Evolutionary conservation across 1,140 invertebrate species (phyloP), one percentile per base, ranked within the genome.

Genomic region (Capitella teleta): DNA sequence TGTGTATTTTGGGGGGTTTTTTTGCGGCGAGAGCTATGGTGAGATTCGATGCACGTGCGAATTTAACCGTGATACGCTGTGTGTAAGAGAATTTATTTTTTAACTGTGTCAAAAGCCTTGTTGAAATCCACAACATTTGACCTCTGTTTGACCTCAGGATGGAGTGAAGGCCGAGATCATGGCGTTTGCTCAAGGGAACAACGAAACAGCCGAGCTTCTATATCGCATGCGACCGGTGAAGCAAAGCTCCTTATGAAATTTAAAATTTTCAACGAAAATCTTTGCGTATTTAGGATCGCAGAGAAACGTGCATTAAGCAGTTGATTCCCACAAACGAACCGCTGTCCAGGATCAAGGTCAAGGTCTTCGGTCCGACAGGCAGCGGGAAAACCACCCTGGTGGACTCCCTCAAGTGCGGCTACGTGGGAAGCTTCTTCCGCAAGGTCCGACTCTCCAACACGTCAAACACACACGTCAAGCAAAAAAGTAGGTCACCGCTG

Each of bases 91-190:
- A n/a, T n/a, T n/a, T n/a, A n/a, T n/a, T n/a, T n/a, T n/a, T n/a
- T n/a, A n/a, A n/a, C n/a, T n/a, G n/a, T n/a, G n/a, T n/a, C n/a
- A n/a, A n/a, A n/a, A n/a, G n/a, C n/a, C n/a, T n/a, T n/a, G n/a
- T n/a, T n/a, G n/a, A n/a, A n/a, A n/a, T n/a, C n/a, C n/a, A n/a
- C n/a, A n/a, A n/a, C n/a, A n/a, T n/a, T n/a, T n/a, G n/a, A 18
- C 10, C 32, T 16, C 19, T n/a, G 36, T 60, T n/a, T 37, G 23
- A 21, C 4, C 46, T 3, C 37, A 77, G 64, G 83, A 85, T 67
- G 84, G 84, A 51, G 82, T 87, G 26, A 79, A 82, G 37, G 83
- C 85, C 10, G 86, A 88, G 65, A 83, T 88, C 21, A 83, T 84
- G 52, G 85, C 86, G 16, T 74, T 87, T 36, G 85, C 86, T 60